These are phyloP conservation scores for Chunga burmeisteri DNA, from an alignment of 2,113 vertebrate genomes.

Conservation along the genomic window DNA sequence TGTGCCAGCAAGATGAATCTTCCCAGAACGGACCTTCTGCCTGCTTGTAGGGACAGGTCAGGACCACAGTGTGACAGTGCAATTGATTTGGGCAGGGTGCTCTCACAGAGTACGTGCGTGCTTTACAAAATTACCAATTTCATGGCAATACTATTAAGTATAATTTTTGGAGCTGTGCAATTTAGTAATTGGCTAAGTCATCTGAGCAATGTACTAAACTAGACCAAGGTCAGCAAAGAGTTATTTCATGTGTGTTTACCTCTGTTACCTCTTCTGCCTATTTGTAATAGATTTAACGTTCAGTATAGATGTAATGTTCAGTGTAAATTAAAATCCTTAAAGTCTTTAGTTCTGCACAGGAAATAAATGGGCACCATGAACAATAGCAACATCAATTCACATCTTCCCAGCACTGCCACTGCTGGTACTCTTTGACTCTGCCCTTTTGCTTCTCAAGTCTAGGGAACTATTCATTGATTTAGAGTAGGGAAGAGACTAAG, in stretches of 20 bases:
- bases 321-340: not conserved
- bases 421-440: not conserved
- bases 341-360: not conserved
- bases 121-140: not conserved
- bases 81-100: not conserved
- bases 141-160: not conserved
- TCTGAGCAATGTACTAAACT: not conserved
- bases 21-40: not conserved
- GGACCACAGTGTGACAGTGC: not conserved
- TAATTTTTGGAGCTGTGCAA: not conserved
- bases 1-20: not conserved
- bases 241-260: not conserved
- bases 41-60: not conserved
- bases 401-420: not conserved
- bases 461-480: not conserved
- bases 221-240: not conserved
- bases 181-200: not conserved
- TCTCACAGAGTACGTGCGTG: not conserved
- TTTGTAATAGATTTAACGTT: not conserved
- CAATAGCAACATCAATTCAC: not conserved
- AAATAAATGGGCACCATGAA: not conserved
- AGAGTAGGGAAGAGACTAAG: not conserved
- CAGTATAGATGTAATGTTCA: not conserved
- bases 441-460: not conserved
- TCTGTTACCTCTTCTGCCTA: not conserved